Percentiles rank a stretch among this genome's conserved stretches.
These are phyloP conservation scores for Acrobasis consociella DNA, from an alignment of 2,888 invertebrate species.

Conservation along the genomic window DNA sequence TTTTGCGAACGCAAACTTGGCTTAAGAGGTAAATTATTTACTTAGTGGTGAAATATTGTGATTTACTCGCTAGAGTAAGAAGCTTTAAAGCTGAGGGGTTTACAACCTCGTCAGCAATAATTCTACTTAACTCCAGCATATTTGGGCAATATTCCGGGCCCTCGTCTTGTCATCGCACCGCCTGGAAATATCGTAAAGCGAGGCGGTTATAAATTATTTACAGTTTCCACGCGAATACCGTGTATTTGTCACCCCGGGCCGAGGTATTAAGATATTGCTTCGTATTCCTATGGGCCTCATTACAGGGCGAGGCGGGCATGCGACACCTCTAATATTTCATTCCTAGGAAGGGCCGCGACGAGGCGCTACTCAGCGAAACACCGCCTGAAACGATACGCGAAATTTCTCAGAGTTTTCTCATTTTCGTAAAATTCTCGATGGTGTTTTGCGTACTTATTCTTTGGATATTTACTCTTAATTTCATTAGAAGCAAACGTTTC, in stretches of 20 bases:
- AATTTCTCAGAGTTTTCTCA: slow-evolving; percentile 49
- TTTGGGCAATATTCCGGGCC: slow-evolving; percentile 49
- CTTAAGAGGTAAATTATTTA: slow-evolving; percentile 50
- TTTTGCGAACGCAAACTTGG: slow-evolving; percentile 54
- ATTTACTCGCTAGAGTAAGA: slow-evolving; percentile 55
- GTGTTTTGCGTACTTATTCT: slow-evolving; percentile 42
- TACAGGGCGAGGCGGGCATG: slow-evolving; percentile 63
- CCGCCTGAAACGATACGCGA: slow-evolving; percentile 49
- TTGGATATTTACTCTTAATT: slow-evolving; percentile 64
- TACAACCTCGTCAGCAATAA: slow-evolving; percentile 61
- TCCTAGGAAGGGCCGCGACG: slow-evolving; percentile 53
- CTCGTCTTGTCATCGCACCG: slow-evolving; percentile 62
- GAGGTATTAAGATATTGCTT: slow-evolving; percentile 80
- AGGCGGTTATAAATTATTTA: slow-evolving; percentile 77
- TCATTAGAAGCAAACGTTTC: slow-evolving; percentile 65
- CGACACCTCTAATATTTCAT: slow-evolving; percentile 75
- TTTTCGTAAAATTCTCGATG: slow-evolving; percentile 59
- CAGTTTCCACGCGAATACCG: slow-evolving; percentile 70
- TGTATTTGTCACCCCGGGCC: slow-evolving; percentile 76
- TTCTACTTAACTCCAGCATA: slow-evolving; percentile 54
- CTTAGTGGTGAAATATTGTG: slow-evolving; percentile 53
- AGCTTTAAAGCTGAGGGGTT: slow-evolving; percentile 43
- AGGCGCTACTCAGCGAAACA: slow-evolving; percentile 46
- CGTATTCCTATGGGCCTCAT: slow-evolving; percentile 78
- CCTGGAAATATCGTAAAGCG: slow-evolving; percentile 62